These are phyloP conservation scores for Manacus vitellinus DNA, from an alignment of 2,113 vertebrate genomes.

Conservation along the genomic window DNA sequence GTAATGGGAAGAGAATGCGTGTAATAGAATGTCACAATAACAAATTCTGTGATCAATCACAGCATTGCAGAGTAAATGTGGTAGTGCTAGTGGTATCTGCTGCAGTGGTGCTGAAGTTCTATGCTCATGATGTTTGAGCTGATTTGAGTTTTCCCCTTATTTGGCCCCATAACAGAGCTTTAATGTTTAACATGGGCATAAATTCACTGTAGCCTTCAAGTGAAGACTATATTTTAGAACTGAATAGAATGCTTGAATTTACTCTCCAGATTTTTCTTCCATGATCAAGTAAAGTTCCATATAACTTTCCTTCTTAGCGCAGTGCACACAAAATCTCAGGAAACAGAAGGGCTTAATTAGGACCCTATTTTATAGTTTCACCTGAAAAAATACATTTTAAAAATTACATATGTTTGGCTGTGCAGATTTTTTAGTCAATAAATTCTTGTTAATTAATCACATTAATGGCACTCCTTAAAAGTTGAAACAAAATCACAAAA, in stretches of 20 bases:
- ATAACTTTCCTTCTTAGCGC: slow-evolving; percentile 63
- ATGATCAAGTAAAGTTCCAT: slow-evolving; percentile 69
- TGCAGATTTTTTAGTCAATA: slow-evolving; percentile 79
- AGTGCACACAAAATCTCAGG: slow-evolving; percentile 74
- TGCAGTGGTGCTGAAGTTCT: slow-evolving; percentile 26
- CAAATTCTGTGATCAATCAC: not conserved
- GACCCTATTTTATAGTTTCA: slow-evolving; percentile 80
- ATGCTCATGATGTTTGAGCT: not conserved
- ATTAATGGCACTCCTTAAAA: slow-evolving; percentile 78
- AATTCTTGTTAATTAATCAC: slow-evolving; percentile 83
- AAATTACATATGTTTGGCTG: slow-evolving; percentile 78
- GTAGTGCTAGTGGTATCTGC: not conserved
- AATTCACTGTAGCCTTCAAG: slow-evolving; percentile 63
- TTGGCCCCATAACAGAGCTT: slow-evolving; percentile 46
- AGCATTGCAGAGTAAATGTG: slow-evolving; percentile 7
- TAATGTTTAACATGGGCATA: slow-evolving; percentile 64
- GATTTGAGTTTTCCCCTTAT: slow-evolving; percentile 59
- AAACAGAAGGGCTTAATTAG: slow-evolving; percentile 84
- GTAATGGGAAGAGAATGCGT: slow-evolving; percentile 8
- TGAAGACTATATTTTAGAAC: slow-evolving; percentile 66
- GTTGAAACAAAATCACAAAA: slow-evolving; percentile 80
- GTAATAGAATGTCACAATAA: slow-evolving; percentile 42
- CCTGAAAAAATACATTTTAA: slow-evolving; percentile 84
- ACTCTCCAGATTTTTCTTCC: slow-evolving; percentile 67
- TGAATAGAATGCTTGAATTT: slow-evolving; percentile 72